Evolutionary conservation across 2,888 invertebrate species (phyloP).

Genomic region (Hyposoter dolosus): DNA sequence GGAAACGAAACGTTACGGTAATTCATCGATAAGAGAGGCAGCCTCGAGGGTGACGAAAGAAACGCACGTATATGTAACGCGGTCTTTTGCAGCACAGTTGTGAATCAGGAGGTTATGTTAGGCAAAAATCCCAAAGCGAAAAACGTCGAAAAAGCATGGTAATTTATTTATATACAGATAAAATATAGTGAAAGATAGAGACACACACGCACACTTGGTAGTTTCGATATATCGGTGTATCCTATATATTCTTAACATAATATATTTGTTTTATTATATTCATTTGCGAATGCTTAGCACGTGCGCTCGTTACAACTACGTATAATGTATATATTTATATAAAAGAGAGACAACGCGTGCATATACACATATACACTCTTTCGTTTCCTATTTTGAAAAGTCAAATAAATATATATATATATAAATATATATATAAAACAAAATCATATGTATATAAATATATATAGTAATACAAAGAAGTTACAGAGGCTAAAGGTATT

Average conservation of each 20-base stretch:
- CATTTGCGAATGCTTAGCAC: conserved; percentile 64
- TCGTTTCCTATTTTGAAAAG: conserved; percentile 53
- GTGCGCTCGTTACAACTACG: conserved; percentile 65
- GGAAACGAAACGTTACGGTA: neutral
- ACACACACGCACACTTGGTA: conserved; percentile 48
- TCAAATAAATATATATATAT: neutral
- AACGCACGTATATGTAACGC: conserved; percentile 32
- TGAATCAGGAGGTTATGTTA: conserved; percentile 63
- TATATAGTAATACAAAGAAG: conserved; percentile 45
- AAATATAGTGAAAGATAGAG: conserved; percentile 48
- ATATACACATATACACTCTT: conserved; percentile 60
- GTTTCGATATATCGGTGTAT: conserved; percentile 44
- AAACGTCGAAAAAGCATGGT: conserved; percentile 63
- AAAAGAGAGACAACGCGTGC: conserved; percentile 61
- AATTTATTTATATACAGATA: conserved; percentile 66
- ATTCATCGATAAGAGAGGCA: neutral
- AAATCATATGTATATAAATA: conserved; percentile 4
- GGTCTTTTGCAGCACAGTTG: conserved; percentile 23
- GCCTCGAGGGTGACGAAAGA: conserved; percentile 13
- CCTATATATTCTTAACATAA: conserved; percentile 14
- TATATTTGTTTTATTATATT: conserved; percentile 23
- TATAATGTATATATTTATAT: conserved; percentile 47
- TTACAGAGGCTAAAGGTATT: conserved; percentile 54
- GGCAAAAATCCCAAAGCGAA: conserved; percentile 62
- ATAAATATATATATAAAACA: neutral